These are phyloP conservation scores for Acinonyx jubatus DNA, from an alignment of 2,113 vertebrate species.

Conservation along the genomic window DNA sequence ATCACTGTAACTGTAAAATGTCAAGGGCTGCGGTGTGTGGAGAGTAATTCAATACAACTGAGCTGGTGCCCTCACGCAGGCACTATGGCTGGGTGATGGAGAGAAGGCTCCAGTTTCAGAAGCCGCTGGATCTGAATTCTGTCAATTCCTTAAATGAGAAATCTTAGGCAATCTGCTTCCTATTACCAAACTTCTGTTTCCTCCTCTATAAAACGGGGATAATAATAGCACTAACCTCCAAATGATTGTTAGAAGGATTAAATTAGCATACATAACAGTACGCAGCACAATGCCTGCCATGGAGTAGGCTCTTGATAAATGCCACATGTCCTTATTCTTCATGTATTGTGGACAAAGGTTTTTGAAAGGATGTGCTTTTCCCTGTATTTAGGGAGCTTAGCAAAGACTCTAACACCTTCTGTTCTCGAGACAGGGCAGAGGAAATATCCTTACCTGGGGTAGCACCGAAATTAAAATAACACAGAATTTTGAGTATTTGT, in stretches of 20 bases:
- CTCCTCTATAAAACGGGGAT: not conserved
- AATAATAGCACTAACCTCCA: not conserved
- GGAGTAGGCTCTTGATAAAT: not conserved
- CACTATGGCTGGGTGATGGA: fast-evolving
- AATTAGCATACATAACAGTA: not conserved
- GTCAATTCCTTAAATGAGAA: not conserved
- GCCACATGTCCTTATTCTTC: not conserved
- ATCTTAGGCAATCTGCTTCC: not conserved
- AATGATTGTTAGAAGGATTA: not conserved
- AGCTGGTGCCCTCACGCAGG: not conserved
- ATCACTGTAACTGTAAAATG: not conserved
- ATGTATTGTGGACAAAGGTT: not conserved
- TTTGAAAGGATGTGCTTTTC: not conserved
- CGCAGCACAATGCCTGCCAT: not conserved
- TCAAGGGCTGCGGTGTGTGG: not conserved
- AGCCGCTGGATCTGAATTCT: not conserved
- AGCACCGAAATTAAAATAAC: not conserved
- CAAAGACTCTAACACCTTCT: not conserved
- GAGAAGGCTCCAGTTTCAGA: not conserved
- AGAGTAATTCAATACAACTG: not conserved
- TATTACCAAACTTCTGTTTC: not conserved
- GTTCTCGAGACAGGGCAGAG: not conserved
- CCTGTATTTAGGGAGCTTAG: not conserved
- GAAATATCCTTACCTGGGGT: not conserved
- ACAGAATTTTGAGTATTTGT: not conserved